These are phyloP conservation scores for Chionomys nivalis DNA, from an alignment of 2,113 vertebrate genomes.

Conservation along the genomic window DNA sequence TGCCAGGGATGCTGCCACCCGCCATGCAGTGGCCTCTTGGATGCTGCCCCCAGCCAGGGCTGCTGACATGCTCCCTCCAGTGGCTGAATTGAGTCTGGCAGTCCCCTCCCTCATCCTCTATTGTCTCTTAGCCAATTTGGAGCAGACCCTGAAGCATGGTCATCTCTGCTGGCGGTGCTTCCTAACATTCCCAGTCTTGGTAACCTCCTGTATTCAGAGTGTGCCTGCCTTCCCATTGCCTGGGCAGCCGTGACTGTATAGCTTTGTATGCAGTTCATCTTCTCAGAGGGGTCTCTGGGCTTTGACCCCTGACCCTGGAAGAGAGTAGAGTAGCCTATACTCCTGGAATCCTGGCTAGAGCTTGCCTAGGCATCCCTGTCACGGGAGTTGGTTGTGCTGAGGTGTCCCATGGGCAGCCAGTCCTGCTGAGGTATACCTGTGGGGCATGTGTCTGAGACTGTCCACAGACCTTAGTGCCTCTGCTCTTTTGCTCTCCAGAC, in stretches of 20 bases:
- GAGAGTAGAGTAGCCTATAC: not conserved
- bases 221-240: not conserved
- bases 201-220: too few species aligned
- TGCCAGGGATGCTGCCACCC: not conserved
- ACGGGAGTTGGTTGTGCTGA: too few species aligned
- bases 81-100: not conserved
- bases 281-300: too few species aligned
- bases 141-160: not conserved
- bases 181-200: not conserved
- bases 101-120: not conserved
- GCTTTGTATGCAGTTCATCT: not conserved
- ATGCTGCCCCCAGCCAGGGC: too few species aligned
- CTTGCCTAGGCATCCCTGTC: too few species aligned
- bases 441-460: not conserved
- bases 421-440: not conserved
- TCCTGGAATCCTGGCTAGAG: not conserved
- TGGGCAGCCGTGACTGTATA: fast-evolving
- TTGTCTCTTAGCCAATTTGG: not conserved
- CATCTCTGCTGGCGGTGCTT: not conserved
- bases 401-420: not conserved
- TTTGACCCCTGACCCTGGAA: not conserved
- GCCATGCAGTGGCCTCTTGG: not conserved
- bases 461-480: not conserved
- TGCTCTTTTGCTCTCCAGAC: not conserved
- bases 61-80: not conserved